Conservation (phyloP, 1,140 invertebrate species). For the Orchesella cincta region DNA sequence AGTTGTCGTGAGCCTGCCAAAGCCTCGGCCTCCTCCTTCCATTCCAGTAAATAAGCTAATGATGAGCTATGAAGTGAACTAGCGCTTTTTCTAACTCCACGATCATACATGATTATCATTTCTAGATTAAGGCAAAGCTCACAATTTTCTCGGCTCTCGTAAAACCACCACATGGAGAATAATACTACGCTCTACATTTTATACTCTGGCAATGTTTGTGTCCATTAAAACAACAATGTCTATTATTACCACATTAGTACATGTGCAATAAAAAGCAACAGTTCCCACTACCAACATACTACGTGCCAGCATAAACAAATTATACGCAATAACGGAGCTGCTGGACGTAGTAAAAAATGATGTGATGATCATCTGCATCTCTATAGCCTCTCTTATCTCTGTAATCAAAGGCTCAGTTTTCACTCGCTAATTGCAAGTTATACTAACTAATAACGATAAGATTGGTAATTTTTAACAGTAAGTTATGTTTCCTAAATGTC, state of each 20-base stretch:
- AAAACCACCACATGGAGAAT: too few species aligned
- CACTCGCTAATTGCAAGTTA: conserved; percentile 27
- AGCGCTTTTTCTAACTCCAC: background rate
- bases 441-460: background rate
- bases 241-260: conserved; percentile 3
- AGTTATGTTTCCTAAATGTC: conserved; percentile 28
- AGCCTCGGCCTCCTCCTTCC: background rate
- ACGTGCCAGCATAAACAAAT: too few species aligned
- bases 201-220: too few species aligned
- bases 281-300: too few species aligned
- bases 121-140: too few species aligned
- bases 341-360: too few species aligned
- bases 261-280: background rate
- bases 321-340: too few species aligned
- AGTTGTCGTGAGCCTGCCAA: background rate
- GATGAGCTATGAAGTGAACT: background rate
- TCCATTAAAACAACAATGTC: background rate
- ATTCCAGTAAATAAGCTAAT: conserved; percentile 8
- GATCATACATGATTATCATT: background rate
- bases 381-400: conserved; percentile 13
- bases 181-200: too few species aligned
- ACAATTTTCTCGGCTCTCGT: too few species aligned
- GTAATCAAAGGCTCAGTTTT: conserved; percentile 10
- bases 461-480: background rate
- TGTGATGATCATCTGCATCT: too few species aligned